A percentile compares a stretch with the other conserved stretches of the same genome.
Evolutionary conservation across 2,797 vertebrate species (phyloP).

Genomic region (Phaenicophaeus curvirostris): DNA sequence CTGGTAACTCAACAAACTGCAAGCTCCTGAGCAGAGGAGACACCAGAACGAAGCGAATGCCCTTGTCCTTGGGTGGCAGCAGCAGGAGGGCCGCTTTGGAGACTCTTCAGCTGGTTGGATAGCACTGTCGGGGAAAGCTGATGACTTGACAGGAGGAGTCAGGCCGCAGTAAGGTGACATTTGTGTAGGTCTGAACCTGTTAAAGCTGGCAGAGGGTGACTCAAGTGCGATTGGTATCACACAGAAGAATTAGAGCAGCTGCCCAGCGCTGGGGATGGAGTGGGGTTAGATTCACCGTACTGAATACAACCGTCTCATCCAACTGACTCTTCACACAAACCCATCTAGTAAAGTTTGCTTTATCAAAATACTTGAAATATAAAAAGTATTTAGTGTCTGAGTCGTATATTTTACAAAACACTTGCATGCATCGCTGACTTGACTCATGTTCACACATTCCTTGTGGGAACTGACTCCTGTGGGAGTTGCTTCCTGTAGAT

Average conservation of each 20-base stretch:
- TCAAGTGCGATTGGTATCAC: too few relatives aligned
- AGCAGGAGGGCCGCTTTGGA: background rate
- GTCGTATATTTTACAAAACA: background rate
- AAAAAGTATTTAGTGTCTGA: background rate
- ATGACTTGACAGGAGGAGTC: too few relatives aligned
- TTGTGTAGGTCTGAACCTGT: too few relatives aligned
- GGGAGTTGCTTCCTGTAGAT: background rate
- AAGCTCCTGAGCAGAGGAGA: background rate
- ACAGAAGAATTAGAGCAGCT: too few relatives aligned
- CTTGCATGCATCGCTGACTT: background rate
- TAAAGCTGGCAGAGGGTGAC: too few relatives aligned
- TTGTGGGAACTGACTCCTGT: background rate
- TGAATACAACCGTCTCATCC: too few relatives aligned
- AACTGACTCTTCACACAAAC: background rate
- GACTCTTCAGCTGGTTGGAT: background rate
- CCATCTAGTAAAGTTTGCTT: background rate
- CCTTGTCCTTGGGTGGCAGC: background rate
- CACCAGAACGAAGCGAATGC: background rate
- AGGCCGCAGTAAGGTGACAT: too few relatives aligned
- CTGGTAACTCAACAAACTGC: background rate
- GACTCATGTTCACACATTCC: background rate
- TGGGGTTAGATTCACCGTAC: too few relatives aligned
- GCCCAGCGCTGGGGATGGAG: too few relatives aligned
- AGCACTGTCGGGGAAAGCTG: background rate
- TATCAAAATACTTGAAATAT: background rate